Evolutionary conservation across 1,140 invertebrate genomes (phyloP), one percentile per base, ranked within the genome.

Genomic region (Drosophila sulfurigaster): DNA sequence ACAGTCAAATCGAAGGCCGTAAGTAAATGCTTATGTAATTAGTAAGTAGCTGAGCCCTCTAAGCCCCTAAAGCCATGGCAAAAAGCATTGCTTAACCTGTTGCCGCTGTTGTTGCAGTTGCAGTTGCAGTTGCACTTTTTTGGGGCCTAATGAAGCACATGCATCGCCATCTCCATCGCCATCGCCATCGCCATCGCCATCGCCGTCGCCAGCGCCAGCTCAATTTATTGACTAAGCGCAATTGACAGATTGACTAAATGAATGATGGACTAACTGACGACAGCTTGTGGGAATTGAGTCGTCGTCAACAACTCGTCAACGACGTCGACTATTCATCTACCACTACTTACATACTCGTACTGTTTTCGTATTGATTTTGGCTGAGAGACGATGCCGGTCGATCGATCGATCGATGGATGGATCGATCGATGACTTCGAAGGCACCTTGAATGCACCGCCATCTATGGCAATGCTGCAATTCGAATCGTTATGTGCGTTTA

Each of bases 141-240:
- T 43, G 11, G 70, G 68, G 78, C 72, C 78, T 87, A 87, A 87
- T 87, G 83, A 87, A 87, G 81, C 78, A 67, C 20, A 25, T 25
- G 20, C 20, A 25, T 25, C 20, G 20, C 20, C 20, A 20, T 20
- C 20, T 2, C 20, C 20, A 25, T 25, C 20, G 76, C 80, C 49
- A 56, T 63, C 80, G 32, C 16, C 62, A 48, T 13, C 72, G 41
- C 25, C 73, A 75, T n/a, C n/a, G n/a, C n/a, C 20, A 25, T 25
- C 20, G 76, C 80, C 49, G 60, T 63, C 80, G 32, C 16, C 62
- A 48, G 20, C 72, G 41, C 25, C 73, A 75, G 63, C 75, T 82
- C 81, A 88, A 88, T 88, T 89, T 88, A 88, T 88, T 89, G 83
- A 87, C 82, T 68, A 81, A 87, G 79, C 67, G 13, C 63, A 45